phyloP scores from a whole-genome alignment of 2,888 invertebrate genomes.

The Drosophila vallismaia region DNA sequence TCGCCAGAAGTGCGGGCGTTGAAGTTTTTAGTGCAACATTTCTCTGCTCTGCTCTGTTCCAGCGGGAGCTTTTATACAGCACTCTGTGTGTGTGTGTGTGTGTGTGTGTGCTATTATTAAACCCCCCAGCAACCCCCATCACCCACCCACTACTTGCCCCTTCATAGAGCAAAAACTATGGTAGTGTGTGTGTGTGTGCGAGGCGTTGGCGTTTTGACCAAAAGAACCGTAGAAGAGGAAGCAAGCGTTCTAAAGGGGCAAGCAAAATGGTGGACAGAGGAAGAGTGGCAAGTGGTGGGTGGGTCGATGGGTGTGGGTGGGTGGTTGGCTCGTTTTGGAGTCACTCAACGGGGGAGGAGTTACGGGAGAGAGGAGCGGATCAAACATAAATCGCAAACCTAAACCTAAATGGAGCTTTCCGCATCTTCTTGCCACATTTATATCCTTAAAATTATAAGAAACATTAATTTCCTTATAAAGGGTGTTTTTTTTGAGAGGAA shows the following conservation, averaged over 20 bases:
- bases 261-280: constrained; percentile 15
- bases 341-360: no score
- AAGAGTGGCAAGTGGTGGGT: not conserved
- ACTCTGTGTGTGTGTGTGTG: constrained; percentile 44
- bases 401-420: no score
- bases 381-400: no score
- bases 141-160: not conserved
- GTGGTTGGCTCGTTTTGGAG: no score
- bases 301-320: not conserved
- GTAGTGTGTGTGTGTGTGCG: constrained; percentile 45
- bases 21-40: constrained; percentile 78
- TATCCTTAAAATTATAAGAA: no score
- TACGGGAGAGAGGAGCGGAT: no score
- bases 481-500: no score
- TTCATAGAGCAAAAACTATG: constrained; percentile 37
- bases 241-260: constrained; percentile 7
- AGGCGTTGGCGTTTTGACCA: constrained; percentile 72
- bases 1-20: constrained; percentile 69
- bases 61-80: constrained; percentile 71
- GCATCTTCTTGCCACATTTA: no score
- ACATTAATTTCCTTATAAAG: no score
- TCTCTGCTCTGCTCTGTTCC: constrained; percentile 64
- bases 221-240: constrained; percentile 39
- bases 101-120: constrained; percentile 61
- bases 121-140: constrained; percentile 21